A percentile compares a stretch with the other conserved stretches of the same genome.
Conservation (phyloP, 2,888 invertebrate genomes). For the Idaea straminata region DNA sequence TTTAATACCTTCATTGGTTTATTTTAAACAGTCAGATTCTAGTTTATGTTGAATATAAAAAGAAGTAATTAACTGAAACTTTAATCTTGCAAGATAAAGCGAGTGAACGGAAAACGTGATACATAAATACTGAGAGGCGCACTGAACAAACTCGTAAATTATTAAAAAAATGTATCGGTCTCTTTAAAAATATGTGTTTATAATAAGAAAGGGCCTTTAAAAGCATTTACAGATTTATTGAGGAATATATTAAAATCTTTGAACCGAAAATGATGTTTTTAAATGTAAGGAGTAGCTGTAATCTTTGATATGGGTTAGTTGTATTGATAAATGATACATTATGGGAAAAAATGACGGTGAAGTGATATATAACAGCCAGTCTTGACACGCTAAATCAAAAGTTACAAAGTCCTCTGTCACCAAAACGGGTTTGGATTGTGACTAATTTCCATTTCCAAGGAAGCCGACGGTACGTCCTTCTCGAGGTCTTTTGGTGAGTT, state of each 20-base stretch:
- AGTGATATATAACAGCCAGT: slow-evolving; percentile 57
- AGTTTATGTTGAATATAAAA: slow-evolving; percentile 8
- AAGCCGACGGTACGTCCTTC: slow-evolving; percentile 51
- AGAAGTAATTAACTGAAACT: slow-evolving; percentile 31
- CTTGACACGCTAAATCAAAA: slow-evolving; percentile 63
- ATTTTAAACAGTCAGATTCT: too few species aligned
- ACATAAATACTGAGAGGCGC: slow-evolving; percentile 25
- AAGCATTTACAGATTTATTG: too few species aligned
- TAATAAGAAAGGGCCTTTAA: too few species aligned
- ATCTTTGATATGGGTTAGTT: slow-evolving; percentile 13
- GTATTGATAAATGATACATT: slow-evolving; percentile 46
- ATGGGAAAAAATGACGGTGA: slow-evolving; percentile 44
- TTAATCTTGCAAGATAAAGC: slow-evolving; percentile 28
- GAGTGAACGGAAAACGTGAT: slow-evolving; percentile 29
- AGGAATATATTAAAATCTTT: too few species aligned
- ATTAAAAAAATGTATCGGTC: too few species aligned
- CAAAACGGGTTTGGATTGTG: slow-evolving; percentile 60
- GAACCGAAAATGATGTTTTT: too few species aligned
- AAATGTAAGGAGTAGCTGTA: too few species aligned
- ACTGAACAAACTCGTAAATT: too few species aligned
- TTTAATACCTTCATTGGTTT: too few species aligned
- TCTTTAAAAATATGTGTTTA: too few species aligned
- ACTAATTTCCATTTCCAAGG: slow-evolving; percentile 69
- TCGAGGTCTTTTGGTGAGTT: slow-evolving; percentile 53
- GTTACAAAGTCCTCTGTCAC: slow-evolving; percentile 42